Conservation (phyloP, 1,140 invertebrate species). For the Pseudomyrmex gracilis region DNA sequence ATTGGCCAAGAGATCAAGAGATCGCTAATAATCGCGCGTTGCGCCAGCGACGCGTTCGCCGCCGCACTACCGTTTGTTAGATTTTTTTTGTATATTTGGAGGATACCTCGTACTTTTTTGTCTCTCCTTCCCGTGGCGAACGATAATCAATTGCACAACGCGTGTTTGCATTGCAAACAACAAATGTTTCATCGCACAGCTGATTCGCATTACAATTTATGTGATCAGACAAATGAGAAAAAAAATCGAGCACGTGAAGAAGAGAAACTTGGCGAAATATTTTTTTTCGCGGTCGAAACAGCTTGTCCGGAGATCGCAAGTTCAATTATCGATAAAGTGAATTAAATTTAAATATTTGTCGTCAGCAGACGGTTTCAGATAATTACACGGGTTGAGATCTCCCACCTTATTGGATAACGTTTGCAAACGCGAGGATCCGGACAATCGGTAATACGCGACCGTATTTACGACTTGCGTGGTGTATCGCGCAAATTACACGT, state of each 20-base stretch:
- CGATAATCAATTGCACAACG: not conserved
- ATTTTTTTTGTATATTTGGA: not conserved
- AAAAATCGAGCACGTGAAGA: too few relatives aligned
- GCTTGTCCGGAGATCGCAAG: not conserved
- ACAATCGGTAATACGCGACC: not conserved
- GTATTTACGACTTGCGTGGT: conserved; percentile 42
- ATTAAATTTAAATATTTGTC: conserved; percentile 13
- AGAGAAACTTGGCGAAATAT: too few relatives aligned
- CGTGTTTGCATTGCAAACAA: too few relatives aligned
- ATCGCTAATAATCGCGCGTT: conserved; percentile 58
- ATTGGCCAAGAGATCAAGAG: conserved; percentile 60
- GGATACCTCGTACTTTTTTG: not conserved
- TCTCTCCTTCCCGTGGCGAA: not conserved
- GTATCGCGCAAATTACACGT: conserved; percentile 42
- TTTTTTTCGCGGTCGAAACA: too few relatives aligned
- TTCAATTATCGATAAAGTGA: conserved; percentile 33
- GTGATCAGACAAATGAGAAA: too few relatives aligned
- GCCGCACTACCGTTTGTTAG: conserved; percentile 1
- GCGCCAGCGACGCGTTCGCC: conserved; percentile 14
- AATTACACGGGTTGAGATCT: conserved; percentile 21
- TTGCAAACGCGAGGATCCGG: conserved; percentile 1
- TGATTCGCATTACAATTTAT: too few relatives aligned
- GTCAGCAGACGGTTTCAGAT: conserved; percentile 27
- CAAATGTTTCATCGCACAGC: too few relatives aligned
- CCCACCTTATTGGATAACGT: not conserved